These are phyloP conservation scores for Heterotis niloticus DNA, from an alignment of 2,113 vertebrate species.

Conservation along the genomic window DNA sequence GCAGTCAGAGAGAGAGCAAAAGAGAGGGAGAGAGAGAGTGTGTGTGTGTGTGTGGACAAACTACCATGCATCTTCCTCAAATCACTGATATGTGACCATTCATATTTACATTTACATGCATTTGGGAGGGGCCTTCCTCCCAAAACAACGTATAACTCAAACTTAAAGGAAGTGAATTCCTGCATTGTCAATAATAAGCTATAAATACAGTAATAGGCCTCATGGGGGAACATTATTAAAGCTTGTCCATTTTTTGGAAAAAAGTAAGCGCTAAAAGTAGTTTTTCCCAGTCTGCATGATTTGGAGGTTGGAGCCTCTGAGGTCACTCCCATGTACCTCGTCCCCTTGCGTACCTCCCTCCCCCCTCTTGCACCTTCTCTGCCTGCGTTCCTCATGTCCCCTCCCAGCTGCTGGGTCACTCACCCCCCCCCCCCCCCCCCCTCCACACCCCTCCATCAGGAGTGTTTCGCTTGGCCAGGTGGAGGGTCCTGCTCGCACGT, in stretches of 20 bases:
- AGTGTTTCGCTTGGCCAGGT: constrained; percentile 36
- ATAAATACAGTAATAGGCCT: no score
- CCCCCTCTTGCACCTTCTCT: constrained; percentile 14
- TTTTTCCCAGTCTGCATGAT: no score
- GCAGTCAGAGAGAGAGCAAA: no score
- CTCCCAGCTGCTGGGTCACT: background rate
- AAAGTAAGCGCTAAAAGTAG: no score
- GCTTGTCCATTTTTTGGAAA: no score
- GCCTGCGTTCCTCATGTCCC: constrained; percentile 6
- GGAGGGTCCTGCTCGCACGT: constrained; percentile 40
- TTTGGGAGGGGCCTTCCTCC: no score
- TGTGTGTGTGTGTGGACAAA: background rate
- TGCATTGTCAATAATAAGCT: no score
- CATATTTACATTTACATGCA: background rate
- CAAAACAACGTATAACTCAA: no score
- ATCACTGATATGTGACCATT: background rate
- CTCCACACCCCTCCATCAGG: constrained; percentile 9
- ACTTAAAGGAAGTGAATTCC: no score
- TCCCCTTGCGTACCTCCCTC: constrained; percentile 28
- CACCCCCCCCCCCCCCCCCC: constrained; percentile 6
- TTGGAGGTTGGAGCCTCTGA: background rate
- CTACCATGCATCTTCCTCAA: no score
- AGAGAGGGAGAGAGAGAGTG: background rate
- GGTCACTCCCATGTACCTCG: constrained; percentile 25
- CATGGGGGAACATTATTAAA: no score